These are phyloP conservation scores for Hypomecis atomaria DNA, from an alignment of 2,888 invertebrate genomes.

Conservation along the genomic window DNA sequence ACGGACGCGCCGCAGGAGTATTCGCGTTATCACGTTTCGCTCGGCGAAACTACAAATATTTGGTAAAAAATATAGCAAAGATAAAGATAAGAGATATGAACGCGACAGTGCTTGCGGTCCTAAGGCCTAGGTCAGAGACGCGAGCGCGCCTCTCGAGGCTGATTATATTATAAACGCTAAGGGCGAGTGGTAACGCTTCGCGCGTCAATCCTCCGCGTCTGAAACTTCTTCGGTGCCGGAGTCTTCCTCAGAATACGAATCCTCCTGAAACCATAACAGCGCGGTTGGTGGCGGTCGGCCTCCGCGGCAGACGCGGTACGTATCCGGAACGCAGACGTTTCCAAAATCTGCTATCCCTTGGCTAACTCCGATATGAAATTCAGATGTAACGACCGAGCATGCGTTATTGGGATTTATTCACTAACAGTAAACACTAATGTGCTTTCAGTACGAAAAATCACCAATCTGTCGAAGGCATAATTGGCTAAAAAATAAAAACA, in stretches of 20 bases:
- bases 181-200: conserved; percentile 53
- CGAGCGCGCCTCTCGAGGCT: conserved; percentile 49
- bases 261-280: conserved; percentile 82
- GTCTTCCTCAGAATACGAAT: conserved; percentile 80
- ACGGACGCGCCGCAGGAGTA: conserved; percentile 58
- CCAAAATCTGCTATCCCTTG: conserved; percentile 3
- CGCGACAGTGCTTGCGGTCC: conserved; percentile 52
- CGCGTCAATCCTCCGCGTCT: conserved; percentile 77
- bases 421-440: neutral
- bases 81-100: conserved; percentile 61
- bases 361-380: conserved; percentile 10
- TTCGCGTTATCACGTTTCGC: conserved; percentile 55
- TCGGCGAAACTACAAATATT: conserved; percentile 49
- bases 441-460: neutral
- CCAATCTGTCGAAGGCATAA: no score
- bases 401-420: neutral
- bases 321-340: conserved; percentile 40
- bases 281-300: conserved; percentile 65
- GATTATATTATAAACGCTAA: conserved; percentile 50
- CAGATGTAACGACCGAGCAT: neutral
- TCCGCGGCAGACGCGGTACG: conserved; percentile 69
- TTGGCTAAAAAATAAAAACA: no score
- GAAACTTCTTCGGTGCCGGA: conserved; percentile 81
- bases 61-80: conserved; percentile 59
- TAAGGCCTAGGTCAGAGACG: conserved; percentile 36